Evolutionary conservation across 2,797 vertebrate species (phyloP).

Genomic region (Paedocypris micromegethes): DNA sequence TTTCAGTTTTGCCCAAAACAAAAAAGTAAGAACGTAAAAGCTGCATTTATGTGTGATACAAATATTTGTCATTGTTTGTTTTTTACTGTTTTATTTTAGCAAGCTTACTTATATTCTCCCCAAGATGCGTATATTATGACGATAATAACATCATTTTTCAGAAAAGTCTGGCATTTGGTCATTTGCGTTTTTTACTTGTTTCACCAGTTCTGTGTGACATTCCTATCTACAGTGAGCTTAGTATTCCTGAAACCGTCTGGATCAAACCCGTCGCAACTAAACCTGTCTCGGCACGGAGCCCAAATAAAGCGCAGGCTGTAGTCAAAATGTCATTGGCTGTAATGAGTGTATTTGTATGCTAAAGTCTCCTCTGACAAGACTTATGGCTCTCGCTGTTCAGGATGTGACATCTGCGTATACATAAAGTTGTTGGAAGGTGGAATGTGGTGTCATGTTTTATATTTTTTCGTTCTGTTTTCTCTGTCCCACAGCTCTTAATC

Average conservation of each 20-base stretch:
- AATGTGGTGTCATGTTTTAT: conserved; percentile 38
- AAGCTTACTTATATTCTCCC: too few species aligned
- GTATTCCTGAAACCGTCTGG: conserved; percentile 33
- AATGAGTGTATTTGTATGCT: conserved; percentile 38
- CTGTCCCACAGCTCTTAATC: conserved; percentile 74
- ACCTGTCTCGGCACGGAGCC: conserved; percentile 36
- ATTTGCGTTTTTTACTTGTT: conserved; percentile 3
- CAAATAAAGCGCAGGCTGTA: conserved; percentile 31
- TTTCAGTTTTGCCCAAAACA: too few species aligned
- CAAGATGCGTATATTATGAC: too few species aligned
- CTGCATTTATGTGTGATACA: too few species aligned
- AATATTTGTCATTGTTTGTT: too few species aligned
- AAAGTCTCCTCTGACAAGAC: conserved; percentile 30
- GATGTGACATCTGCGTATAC: conserved; percentile 36
- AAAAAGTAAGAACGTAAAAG: too few species aligned
- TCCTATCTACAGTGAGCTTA: conserved; percentile 27
- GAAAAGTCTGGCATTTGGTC: neutral
- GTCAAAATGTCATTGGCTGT: conserved; percentile 36
- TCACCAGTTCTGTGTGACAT: conserved; percentile 26
- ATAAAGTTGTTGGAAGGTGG: conserved; percentile 37
- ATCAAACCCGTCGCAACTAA: conserved; percentile 40
- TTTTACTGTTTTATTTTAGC: too few species aligned
- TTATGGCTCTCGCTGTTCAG: conserved; percentile 40
- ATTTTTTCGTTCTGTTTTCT: conserved; percentile 36
- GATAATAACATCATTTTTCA: too few species aligned